Conservation (phyloP, 1,140 invertebrate genomes). For the Brachionus rubens region DNA sequence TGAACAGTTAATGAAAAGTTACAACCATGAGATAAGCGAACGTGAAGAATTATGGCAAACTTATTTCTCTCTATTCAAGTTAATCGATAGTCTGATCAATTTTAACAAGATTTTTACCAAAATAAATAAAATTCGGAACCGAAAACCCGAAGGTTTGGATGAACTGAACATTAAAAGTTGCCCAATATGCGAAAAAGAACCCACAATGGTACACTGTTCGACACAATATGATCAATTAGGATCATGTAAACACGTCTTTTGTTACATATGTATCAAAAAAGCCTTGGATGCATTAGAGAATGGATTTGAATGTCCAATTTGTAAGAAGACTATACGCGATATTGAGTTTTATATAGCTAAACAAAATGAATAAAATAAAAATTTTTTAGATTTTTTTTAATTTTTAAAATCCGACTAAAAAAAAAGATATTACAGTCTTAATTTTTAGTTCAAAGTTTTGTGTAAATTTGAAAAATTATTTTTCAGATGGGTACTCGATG, state of each 20-base stretch:
- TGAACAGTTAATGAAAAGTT: neutral
- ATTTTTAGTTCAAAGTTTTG: neutral
- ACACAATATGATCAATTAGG: neutral
- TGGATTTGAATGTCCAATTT: slow-evolving; percentile 8
- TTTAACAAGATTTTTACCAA: slow-evolving; percentile 18
- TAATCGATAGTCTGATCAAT: slow-evolving; percentile 16
- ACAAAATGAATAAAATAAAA: neutral
- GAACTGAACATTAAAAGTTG: slow-evolving; percentile 14
- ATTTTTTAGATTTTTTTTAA: neutral
- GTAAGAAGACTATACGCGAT: neutral
- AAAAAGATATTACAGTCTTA: slow-evolving; percentile 36
- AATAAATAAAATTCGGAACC: neutral
- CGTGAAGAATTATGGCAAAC: slow-evolving; percentile 43
- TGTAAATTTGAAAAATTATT: neutral
- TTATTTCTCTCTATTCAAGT: slow-evolving; percentile 35
- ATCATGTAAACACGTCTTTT: slow-evolving; percentile 18
- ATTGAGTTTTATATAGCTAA: neutral
- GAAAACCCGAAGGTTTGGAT: neutral
- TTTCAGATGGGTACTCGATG: slow-evolving; percentile 42
- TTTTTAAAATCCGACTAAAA: neutral
- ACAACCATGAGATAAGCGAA: slow-evolving; percentile 1
- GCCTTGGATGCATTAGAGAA: neutral
- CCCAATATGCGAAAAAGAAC: slow-evolving; percentile 23
- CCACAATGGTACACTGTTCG: neutral
- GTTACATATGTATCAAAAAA: slow-evolving; percentile 29